phyloP scores from a whole-genome alignment of 1,140 invertebrate species.

The Bicyclus anynana region DNA sequence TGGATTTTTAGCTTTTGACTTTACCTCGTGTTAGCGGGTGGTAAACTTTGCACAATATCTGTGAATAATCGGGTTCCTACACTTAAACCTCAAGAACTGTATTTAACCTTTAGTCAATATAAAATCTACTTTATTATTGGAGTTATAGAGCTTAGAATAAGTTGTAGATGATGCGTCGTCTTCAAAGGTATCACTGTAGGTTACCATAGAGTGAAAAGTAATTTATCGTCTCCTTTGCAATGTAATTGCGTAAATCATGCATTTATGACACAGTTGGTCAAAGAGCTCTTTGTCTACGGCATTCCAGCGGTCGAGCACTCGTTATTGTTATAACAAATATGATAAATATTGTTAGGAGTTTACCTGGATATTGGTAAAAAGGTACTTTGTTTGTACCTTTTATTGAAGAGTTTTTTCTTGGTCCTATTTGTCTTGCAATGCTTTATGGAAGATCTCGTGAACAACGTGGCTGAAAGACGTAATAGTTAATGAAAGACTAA shows the following conservation, averaged over 20 bases:
- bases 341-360: slow-evolving; percentile 23
- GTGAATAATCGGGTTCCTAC: slow-evolving; percentile 62
- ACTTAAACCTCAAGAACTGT: slow-evolving; percentile 31
- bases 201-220: slow-evolving; percentile 61
- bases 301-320: slow-evolving; percentile 43
- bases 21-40: slow-evolving; percentile 67
- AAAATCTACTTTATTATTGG: slow-evolving; percentile 1
- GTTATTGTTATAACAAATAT: slow-evolving; percentile 51
- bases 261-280: slow-evolving; percentile 70
- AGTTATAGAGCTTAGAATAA: slow-evolving; percentile 34
- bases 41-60: slow-evolving; percentile 65
- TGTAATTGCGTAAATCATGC: slow-evolving; percentile 74
- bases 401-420: too few species aligned
- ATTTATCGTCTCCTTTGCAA: slow-evolving; percentile 73
- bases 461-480: too few species aligned
- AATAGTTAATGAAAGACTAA: too few species aligned
- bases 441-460: too few species aligned
- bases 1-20: slow-evolving; percentile 54
- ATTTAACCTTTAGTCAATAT: slow-evolving; percentile 1
- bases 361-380: slow-evolving; percentile 21
- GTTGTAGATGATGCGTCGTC: slow-evolving; percentile 8
- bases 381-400: background rate
- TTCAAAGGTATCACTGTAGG: slow-evolving; percentile 28
- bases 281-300: slow-evolving; percentile 59
- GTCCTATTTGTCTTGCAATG: too few species aligned